Conservation (phyloP, 2,888 invertebrate genomes). For the Meloe dianella region DNA sequence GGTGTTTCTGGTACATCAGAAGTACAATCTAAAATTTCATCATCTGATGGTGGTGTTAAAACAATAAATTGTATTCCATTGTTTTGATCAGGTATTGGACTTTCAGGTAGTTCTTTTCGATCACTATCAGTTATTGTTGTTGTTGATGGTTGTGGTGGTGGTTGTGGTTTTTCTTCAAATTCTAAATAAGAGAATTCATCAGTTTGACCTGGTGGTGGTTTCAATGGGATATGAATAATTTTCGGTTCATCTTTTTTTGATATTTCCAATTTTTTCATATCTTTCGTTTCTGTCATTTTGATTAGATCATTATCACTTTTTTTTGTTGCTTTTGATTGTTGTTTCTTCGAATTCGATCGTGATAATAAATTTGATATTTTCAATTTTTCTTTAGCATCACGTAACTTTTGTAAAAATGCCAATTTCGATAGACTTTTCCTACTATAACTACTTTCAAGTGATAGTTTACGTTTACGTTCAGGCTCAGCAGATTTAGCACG, state of each 20-base stretch:
- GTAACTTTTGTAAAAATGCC: slow-evolving; percentile 49
- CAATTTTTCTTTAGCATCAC: slow-evolving; percentile 52
- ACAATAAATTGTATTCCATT: slow-evolving; percentile 55
- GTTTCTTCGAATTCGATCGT: slow-evolving; percentile 36
- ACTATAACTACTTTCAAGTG: slow-evolving; percentile 51
- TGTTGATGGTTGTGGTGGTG: slow-evolving; percentile 25
- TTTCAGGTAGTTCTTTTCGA: slow-evolving; percentile 32
- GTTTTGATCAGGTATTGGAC: slow-evolving; percentile 33
- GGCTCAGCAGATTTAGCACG: slow-evolving; percentile 52
- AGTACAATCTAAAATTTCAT: slow-evolving; percentile 51
- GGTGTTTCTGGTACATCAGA: slow-evolving; percentile 54
- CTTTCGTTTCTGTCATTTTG: slow-evolving; percentile 18
- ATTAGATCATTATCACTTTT: slow-evolving; percentile 23
- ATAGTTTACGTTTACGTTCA: slow-evolving; percentile 47
- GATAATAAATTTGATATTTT: slow-evolving; percentile 45
- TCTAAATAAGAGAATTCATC: slow-evolving; percentile 56
- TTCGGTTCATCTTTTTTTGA: slow-evolving; percentile 43
- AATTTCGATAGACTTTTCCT: slow-evolving; percentile 50
- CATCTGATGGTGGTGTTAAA: slow-evolving; percentile 57
- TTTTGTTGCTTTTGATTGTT: slow-evolving; percentile 31
- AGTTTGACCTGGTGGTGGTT: slow-evolving; percentile 54
- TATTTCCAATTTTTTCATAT: slow-evolving; percentile 24
- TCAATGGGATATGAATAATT: slow-evolving; percentile 57
- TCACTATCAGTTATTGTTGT: slow-evolving; percentile 12
- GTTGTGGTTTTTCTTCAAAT: slow-evolving; percentile 40